Evolutionary conservation across 2,797 vertebrate species (phyloP), one percentile per base, ranked within the genome.

Genomic region (Peromyscus aztecus): DNA sequence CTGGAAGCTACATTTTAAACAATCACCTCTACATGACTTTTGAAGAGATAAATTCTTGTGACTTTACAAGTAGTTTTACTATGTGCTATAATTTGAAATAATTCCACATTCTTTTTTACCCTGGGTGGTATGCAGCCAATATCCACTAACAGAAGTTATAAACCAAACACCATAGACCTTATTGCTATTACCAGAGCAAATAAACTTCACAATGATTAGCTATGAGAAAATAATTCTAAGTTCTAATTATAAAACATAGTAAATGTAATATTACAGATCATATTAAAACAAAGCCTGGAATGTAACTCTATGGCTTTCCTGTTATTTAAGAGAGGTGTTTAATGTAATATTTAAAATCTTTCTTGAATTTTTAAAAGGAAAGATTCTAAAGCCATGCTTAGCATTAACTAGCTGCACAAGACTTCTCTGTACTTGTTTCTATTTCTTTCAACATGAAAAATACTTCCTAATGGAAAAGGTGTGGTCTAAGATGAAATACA

Each of bases 181-280:
- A 86, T 59, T 94, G 19, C 63, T 86, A 55, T 91, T 95, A 95
- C 34, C 73, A 92, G 46, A 94, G 85, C 27, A 95, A 92, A 88
- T 27, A 94, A 52, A 94, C 11, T 16, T 27, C 10, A 97, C 7
- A 89, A 69, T 49, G 21, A 80, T 83, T 69, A 91, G 24, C 17
- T 65, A 37, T 37, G 7, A 94, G 40, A 23, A 96, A 95, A 94
- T 90, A 83, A 95, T 55, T 87, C n/a, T 61, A 75, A 49, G 71
- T 93, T 95, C 71, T 89, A 96, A 80, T 63, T 89, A 94, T 2
- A 90, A 94, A 96, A 90, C 73, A 94, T 0, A 95, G 40, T 63
- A 97, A 94, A 81, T 43, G 37, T 31, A 94, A 96, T 19, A 89
- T 52, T 80, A 84, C 2, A 95, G 49, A 80, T 65, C n/a, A 92